Evolutionary conservation across 2,888 invertebrate genomes (phyloP).

Genomic region (Ophion obscuratus): DNA sequence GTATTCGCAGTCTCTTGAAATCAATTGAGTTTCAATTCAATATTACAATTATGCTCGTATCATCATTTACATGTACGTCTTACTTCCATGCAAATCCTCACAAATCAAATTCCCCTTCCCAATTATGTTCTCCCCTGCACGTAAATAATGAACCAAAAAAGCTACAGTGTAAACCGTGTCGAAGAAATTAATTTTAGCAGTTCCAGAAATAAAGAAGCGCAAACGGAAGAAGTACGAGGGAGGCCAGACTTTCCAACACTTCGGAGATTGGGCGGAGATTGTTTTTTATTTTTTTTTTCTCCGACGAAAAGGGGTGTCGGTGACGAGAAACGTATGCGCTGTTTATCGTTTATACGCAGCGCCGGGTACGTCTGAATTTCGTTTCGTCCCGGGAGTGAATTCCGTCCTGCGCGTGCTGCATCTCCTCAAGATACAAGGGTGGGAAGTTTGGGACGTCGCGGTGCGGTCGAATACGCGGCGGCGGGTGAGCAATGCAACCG

Average conservation of each 20-base stretch:
- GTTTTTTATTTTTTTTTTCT: conserved; percentile 16
- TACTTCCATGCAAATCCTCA: too few species aligned
- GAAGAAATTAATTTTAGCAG: conserved; percentile 32
- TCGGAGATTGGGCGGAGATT: background rate
- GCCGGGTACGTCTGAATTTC: background rate
- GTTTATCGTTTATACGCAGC: conserved; percentile 9
- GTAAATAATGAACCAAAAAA: conserved; percentile 20
- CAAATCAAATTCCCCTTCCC: background rate
- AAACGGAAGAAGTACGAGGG: background rate
- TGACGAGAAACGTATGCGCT: conserved; percentile 45
- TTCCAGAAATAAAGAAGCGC: conserved; percentile 28
- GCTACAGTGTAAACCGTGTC: background rate
- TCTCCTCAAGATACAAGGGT: conserved; percentile 8
- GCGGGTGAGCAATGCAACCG: background rate
- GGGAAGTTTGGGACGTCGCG: background rate
- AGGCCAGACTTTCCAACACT: background rate
- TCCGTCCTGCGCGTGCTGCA: background rate
- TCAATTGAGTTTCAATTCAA: too few species aligned
- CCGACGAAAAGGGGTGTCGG: conserved; percentile 2
- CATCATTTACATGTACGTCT: too few species aligned
- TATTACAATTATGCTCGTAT: too few species aligned
- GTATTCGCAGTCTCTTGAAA: too few species aligned
- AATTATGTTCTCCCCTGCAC: conserved; percentile 1
- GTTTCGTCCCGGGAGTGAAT: conserved; percentile 2
- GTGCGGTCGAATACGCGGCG: background rate